Conservation (phyloP, 2,888 invertebrate species). For the Orthosia incerta region DNA sequence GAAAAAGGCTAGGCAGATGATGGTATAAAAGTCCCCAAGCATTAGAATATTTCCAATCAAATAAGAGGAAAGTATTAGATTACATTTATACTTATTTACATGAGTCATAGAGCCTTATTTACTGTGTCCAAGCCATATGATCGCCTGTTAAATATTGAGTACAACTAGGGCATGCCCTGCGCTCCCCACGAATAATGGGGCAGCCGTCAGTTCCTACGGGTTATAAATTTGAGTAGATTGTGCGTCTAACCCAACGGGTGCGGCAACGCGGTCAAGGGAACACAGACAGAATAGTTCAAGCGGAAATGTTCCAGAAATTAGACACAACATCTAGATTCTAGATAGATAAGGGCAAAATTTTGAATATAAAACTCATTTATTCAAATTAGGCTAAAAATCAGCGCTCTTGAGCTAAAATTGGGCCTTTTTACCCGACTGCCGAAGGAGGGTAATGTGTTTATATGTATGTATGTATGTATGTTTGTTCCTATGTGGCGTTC, state of each 20-base stretch:
- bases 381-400: background rate
- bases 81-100: background rate
- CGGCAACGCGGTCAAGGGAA: conserved; percentile 55
- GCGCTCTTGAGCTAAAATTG: background rate
- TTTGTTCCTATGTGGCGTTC: too few species aligned
- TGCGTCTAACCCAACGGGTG: conserved; percentile 63
- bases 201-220: conserved; percentile 52
- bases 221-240: conserved; percentile 69
- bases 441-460: too few species aligned
- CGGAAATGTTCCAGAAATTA: conserved; percentile 31
- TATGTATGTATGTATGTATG: too few species aligned
- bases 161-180: conserved; percentile 50
- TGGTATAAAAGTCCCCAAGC: background rate
- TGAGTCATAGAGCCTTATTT: conserved; percentile 16
- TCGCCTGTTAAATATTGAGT: conserved; percentile 43
- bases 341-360: background rate
- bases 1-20: too few species aligned
- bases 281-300: conserved; percentile 22
- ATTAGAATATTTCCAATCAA: background rate
- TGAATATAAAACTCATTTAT: background rate
- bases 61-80: background rate
- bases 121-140: conserved; percentile 17
- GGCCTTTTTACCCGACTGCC: too few species aligned
- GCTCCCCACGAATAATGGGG: conserved; percentile 39
- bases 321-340: background rate